Conservation (phyloP, 2,888 invertebrate genomes). For the Diarsia dahlii region DNA sequence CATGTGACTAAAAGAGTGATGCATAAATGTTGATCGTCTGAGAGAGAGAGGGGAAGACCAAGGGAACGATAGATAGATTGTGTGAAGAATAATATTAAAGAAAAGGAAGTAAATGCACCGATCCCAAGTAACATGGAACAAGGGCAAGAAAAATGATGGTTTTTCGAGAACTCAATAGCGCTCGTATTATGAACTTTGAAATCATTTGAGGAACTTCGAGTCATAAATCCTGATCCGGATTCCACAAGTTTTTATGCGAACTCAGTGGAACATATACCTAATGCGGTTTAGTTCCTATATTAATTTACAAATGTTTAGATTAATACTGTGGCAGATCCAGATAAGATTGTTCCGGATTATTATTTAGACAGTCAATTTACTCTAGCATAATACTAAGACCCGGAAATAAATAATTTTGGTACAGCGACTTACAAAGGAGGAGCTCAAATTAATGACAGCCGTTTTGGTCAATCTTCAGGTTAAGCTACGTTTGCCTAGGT, state of each 20-base stretch:
- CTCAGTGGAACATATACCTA: neutral
- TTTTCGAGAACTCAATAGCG: neutral
- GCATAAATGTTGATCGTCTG: no score
- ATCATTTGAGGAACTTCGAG: slow-evolving; percentile 15
- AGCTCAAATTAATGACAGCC: no score
- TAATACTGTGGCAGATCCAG: slow-evolving; percentile 8
- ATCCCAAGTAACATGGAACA: no score
- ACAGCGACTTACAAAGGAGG: no score
- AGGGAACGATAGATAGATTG: no score
- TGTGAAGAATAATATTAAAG: no score
- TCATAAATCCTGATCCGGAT: slow-evolving; percentile 14
- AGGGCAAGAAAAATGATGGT: no score
- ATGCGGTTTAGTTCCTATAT: slow-evolving; percentile 13
- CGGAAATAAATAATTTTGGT: neutral
- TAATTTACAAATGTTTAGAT: slow-evolving; percentile 29
- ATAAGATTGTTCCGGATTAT: slow-evolving; percentile 23
- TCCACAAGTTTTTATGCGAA: slow-evolving; percentile 27
- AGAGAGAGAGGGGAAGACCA: no score
- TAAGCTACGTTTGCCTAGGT: no score
- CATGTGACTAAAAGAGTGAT: no score
- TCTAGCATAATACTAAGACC: neutral
- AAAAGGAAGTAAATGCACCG: no score
- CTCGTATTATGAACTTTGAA: neutral
- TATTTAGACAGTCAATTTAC: neutral
- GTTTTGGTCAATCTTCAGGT: no score